Base-by-base conservation (phyloP, 2,888 invertebrate species). In the Aphodius granarius region DNA sequence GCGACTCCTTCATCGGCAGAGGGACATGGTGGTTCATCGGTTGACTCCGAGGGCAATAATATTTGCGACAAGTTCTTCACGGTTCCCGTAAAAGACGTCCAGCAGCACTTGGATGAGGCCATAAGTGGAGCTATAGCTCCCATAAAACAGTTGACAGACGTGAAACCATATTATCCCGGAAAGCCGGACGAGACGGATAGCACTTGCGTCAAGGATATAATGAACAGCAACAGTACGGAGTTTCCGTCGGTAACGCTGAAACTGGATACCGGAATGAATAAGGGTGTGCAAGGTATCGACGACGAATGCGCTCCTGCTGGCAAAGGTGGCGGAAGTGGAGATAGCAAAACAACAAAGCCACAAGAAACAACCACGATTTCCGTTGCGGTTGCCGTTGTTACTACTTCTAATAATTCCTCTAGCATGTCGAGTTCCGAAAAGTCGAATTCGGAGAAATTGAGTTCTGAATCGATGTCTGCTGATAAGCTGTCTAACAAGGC, bases 41-140 rank as follows among this genome's bases (percentile, higher is more conserved):
- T 17, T 23, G 73, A 73, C 18, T 62, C 6, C 17, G 73, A 62
- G 22, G 66, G 20, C n/a, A 21, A 16, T 15, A 16, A 20, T 13
- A 74, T 72, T 72, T 77, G 75, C 70, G 68, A 63, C n/a, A 20
- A 68, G 62, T 77, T 43, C 62, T 77, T 64, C 21, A 75, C 75
- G 4, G 21, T 77, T 18, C 73, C 77, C 5, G 63, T 43, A n/a
- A 72, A 72, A 18, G 66, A 72, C 21, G 20, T 77, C 63, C 23
- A 65, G 63, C 62, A 68, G n/a, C 65, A 71, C 18, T 43, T 77
- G 21, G 62, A 72, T n/a, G 22, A 70, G 43, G 77, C 75, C 17
- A 68, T 77, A 22, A n/a, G 20, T 5, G 64, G 65, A 21, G 17
- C 73, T 2, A 73, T 74, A 6, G 75, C 64, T 4, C 74, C 74